Evolutionary conservation across 2,888 invertebrate genomes (phyloP), one percentile per base, ranked within the genome.

Genomic region (Chrysolina haemoptera): DNA sequence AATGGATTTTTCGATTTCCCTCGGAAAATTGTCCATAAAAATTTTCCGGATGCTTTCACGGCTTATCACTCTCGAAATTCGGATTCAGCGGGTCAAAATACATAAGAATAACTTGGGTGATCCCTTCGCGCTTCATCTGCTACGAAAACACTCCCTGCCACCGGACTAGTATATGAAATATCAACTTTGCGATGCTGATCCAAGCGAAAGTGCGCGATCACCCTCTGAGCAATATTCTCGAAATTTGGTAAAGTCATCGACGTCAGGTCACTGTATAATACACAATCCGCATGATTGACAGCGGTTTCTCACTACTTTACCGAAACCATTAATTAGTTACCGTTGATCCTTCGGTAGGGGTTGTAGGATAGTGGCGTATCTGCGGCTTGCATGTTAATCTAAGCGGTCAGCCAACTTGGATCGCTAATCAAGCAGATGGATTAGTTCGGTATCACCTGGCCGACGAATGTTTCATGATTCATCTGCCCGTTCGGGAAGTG

Each of bases 401-500:
- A 59, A 59, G 66, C 73, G 78, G 74, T 73, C 71, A 76, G 50
- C 66, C 70, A 41, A 70, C 68, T 65, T 69, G 73, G 70, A 71
- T 74, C 71, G 73, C 74, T 73, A 82, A 82, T 82, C 81, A 82
- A 80, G 81, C 83, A 82, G 81, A 81, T 82, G 82, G 83, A 80
- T 82, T 76, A 80, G 76, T 64, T 43, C 43, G 55, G 78, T 79
- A 82, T 82, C 83, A 83, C 83, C 83, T 83, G 83, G 80, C 76
- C 69, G 64, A 76, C 74, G 65, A 74, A 74, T 81, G 83, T 85
- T 84, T 85, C 85, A 74, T 81, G 83, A 84, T 84, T 85, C 85
- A 85, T 83, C 75, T 81, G 78, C 81, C 18, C 9, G 27, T 14
- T 62, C 5, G 62, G n/a, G 35, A 48, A 69, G n/a, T 62, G 48